A percentile compares a stretch with the other conserved stretches of the same genome.
These are phyloP conservation scores for Helarctos malayanus DNA, from an alignment of 2,797 vertebrate genomes.

Conservation along the genomic window DNA sequence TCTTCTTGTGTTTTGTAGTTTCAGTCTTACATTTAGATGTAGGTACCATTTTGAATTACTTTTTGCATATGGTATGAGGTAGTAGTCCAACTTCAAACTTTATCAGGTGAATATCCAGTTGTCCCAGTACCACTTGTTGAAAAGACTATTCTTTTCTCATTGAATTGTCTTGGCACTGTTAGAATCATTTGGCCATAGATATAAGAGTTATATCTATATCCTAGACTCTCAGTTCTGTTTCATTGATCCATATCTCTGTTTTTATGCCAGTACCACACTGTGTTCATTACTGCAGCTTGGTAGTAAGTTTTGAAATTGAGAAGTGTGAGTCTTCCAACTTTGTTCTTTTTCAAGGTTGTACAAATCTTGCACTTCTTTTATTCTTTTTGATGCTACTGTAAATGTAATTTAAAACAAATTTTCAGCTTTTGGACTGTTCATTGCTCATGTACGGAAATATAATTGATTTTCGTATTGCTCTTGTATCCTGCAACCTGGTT, in stretches of 20 bases:
- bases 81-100: neutral
- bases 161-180: neutral
- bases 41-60: neutral
- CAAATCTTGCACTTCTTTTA: neutral
- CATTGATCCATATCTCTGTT: neutral
- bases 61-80: neutral
- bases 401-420: neutral
- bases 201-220: neutral
- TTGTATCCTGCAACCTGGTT: neutral
- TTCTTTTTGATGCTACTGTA: neutral
- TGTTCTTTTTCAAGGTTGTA: neutral
- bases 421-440: neutral
- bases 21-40: constrained; percentile 5
- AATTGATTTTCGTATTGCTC: neutral
- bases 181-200: neutral
- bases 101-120: neutral
- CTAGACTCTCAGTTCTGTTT: neutral
- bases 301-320: neutral
- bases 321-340: neutral
- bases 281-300: neutral
- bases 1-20: constrained; percentile 16
- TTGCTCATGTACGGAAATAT: neutral
- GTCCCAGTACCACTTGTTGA: neutral
- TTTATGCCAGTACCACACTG: neutral
- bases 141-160: neutral